Conservation (phyloP, 2,113 vertebrate genomes). For the Mastomys coucha region DNA sequence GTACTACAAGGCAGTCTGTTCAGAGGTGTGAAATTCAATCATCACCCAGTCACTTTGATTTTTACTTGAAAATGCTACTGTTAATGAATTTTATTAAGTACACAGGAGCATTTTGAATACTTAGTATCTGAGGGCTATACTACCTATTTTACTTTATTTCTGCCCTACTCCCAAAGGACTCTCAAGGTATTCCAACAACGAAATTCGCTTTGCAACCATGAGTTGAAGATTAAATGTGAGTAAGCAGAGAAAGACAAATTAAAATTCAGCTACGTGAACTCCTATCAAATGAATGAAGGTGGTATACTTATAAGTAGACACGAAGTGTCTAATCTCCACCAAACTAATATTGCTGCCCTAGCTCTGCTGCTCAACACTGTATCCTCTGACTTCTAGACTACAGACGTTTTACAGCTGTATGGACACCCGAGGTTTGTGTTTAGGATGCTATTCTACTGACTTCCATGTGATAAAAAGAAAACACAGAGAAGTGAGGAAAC, state of each 20-base stretch:
- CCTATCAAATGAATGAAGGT: neutral
- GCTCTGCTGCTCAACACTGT: neutral
- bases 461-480: neutral
- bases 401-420: neutral
- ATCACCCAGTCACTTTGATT: constrained; percentile 14
- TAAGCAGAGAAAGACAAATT: neutral
- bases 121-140: neutral
- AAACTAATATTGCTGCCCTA: neutral
- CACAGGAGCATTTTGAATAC: constrained; percentile 4
- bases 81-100: constrained; percentile 34
- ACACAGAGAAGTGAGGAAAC: neutral
- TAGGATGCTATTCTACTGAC: neutral
- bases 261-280: neutral
- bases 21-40: constrained; percentile 58
- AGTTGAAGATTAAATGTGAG: constrained; percentile 25
- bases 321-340: neutral
- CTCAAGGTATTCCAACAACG: neutral
- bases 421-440: neutral
- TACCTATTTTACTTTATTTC: constrained; percentile 18
- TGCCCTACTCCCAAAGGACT: neutral
- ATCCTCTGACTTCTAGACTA: neutral
- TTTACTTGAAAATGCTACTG: constrained; percentile 59
- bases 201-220: neutral
- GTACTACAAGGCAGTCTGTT: constrained; percentile 47
- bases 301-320: neutral